Base-by-base conservation (phyloP, 1,140 invertebrate species). In the Heliconius nattereri region DNA sequence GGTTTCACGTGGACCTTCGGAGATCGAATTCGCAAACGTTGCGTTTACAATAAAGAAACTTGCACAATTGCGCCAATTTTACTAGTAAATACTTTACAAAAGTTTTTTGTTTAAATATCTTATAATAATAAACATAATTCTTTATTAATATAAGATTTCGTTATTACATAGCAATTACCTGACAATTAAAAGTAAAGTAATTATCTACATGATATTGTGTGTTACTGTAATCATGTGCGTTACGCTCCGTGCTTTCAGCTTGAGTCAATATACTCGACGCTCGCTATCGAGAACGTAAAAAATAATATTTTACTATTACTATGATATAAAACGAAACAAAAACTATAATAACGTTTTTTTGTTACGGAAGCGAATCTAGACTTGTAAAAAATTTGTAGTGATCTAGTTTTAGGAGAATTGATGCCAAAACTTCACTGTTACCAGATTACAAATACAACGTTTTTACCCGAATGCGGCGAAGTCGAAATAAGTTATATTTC, bases 191-290 rank as follows among this genome's bases (percentile, higher is more conserved):
- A 57, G 3, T 23, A 57, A 57, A 57, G n/a, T 23, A n/a, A 57
- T 57, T 57, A 57, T 57, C 54, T n/a, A 66, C 23, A 26, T 66
- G 60, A 66, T 23, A 66, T 11, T 66, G 57, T 60, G 11, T 66
- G 23, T 66, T 66, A 66, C 60, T 66, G 60, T 26, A 66, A 66
- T 66, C 23, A 11, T 66, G 60, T 66, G 23, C 60, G 60, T 66
- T 66, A 66, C 60, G 60, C 60, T 66, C 0, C 8, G 23, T 29
- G 60, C 60, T 66, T 66, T 16, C 23, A 26, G 23, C 23, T 6
- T 66, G 23, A 26, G 23, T 26, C n/a, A 66, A 66, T 66, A 66
- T 66, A 66, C 60, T 66, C 11, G 23, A 26, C 23, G 60, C 23
- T 66, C 60, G 60, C 60, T 66, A 66, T 26, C 60, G 60, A 26